phyloP scores from a whole-genome alignment of 2,888 invertebrate species.

The Lasioglossum pauxillum region DNA sequence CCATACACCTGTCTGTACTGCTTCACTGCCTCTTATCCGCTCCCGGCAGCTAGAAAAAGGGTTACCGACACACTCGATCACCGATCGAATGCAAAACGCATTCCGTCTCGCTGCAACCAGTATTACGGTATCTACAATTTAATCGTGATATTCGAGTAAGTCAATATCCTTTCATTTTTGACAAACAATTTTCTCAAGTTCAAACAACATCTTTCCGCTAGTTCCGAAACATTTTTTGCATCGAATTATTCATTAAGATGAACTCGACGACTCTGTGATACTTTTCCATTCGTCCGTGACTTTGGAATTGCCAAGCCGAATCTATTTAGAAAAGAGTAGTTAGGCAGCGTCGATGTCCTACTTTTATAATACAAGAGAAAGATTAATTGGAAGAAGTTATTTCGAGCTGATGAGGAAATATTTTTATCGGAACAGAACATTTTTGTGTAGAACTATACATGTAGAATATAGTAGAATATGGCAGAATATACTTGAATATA shows the following conservation, averaged over 20 bases:
- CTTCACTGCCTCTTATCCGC: constrained; percentile 24
- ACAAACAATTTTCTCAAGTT: not conserved
- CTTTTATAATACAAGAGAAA: not conserved
- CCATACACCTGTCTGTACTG: constrained; percentile 53
- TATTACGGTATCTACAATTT: constrained; percentile 29
- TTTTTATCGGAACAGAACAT: not conserved
- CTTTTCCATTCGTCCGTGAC: not conserved
- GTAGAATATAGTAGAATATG: too few species aligned
- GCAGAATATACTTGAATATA: too few species aligned
- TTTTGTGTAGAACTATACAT: too few species aligned
- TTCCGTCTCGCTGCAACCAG: constrained; percentile 41
- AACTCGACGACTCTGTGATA: not conserved
- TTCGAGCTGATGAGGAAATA: not conserved
- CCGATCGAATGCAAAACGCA: constrained; percentile 38
- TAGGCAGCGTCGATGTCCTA: not conserved
- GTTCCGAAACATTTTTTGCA: not conserved
- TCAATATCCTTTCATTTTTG: not conserved
- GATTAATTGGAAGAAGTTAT: not conserved
- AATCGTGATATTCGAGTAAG: constrained; percentile 22
- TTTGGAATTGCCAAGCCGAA: constrained; percentile 6
- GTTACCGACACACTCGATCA: constrained; percentile 19
- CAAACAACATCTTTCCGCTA: not conserved
- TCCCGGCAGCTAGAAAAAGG: constrained; percentile 19
- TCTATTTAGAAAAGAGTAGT: not conserved
- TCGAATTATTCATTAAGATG: constrained; percentile 1